Conservation (phyloP, 2,888 invertebrate species). For the Caenorhabditis sulstoni region DNA sequence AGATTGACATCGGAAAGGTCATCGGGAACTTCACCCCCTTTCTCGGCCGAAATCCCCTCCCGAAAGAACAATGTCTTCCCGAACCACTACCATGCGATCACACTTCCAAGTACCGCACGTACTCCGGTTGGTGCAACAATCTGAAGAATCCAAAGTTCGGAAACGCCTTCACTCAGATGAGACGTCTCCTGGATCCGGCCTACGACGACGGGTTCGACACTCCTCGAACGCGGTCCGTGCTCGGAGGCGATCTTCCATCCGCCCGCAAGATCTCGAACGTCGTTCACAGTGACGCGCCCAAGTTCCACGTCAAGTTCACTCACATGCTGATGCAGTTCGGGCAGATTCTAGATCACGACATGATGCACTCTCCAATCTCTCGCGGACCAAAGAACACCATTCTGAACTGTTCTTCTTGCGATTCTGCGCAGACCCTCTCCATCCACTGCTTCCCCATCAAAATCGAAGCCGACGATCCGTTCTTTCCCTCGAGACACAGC, state of each 20-base stretch:
- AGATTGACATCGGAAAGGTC: slow-evolving; percentile 76
- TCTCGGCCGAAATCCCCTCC: slow-evolving; percentile 65
- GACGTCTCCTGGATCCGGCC: slow-evolving; percentile 83
- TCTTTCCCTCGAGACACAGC: slow-evolving; percentile 88
- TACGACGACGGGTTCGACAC: slow-evolving; percentile 87
- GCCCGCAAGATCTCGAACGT: slow-evolving; percentile 74
- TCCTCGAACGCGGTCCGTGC: slow-evolving; percentile 71
- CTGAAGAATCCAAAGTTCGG: slow-evolving; percentile 74
- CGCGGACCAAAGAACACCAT: slow-evolving; percentile 79
- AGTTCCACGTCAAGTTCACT: slow-evolving; percentile 78
- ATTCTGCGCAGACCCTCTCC: slow-evolving; percentile 91
- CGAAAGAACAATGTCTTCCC: slow-evolving; percentile 77
- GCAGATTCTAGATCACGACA: slow-evolving; percentile 93
- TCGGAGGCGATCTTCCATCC: slow-evolving; percentile 76
- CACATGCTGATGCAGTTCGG: slow-evolving; percentile 90
- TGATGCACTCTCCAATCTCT: slow-evolving; percentile 92
- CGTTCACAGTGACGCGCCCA: slow-evolving; percentile 73
- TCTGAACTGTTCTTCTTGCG: slow-evolving; percentile 85
- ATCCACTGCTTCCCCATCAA: slow-evolving; percentile 95
- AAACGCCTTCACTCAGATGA: slow-evolving; percentile 77
- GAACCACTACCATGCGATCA: slow-evolving; percentile 80
- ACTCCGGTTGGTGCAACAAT: slow-evolving; percentile 91
- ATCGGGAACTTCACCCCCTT: slow-evolving; percentile 78
- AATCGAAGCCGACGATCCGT: slow-evolving; percentile 91
- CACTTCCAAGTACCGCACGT: slow-evolving; percentile 85